These are phyloP conservation scores for Chaenocephalus aceratus DNA, from an alignment of 2,113 vertebrate species.

Conservation along the genomic window DNA sequence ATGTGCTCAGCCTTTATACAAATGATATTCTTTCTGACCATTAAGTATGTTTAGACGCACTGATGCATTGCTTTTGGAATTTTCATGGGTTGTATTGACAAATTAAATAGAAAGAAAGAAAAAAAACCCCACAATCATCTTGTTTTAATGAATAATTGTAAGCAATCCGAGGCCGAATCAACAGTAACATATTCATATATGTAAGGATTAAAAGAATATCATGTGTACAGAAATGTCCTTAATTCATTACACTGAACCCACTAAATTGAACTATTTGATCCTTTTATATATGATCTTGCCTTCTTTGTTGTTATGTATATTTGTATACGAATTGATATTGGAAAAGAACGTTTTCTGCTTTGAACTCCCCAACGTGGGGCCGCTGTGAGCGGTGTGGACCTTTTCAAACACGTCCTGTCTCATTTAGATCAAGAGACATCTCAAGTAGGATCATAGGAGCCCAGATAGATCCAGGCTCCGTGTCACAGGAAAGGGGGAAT, in stretches of 20 bases:
- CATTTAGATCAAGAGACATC: constrained; percentile 65
- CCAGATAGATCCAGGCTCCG: constrained; percentile 24
- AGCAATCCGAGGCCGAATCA: no score
- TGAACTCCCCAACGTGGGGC: constrained; percentile 6
- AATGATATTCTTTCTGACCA: not conserved
- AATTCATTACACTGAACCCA: not conserved
- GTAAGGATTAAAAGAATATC: not conserved
- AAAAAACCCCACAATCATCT: not conserved
- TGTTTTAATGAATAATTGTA: no score
- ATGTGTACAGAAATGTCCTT: not conserved
- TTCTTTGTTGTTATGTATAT: no score
- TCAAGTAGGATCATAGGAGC: constrained; percentile 66
- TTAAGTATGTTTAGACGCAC: not conserved
- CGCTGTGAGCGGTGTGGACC: constrained; percentile 27
- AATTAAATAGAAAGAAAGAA: not conserved
- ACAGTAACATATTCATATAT: no score
- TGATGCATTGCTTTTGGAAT: not conserved
- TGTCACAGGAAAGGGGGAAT: constrained; percentile 41
- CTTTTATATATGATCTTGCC: not conserved
- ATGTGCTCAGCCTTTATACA: no score
- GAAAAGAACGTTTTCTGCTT: constrained; percentile 7
- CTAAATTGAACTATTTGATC: not conserved
- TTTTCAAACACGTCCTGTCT: constrained; percentile 51
- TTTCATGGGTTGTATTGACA: not conserved
- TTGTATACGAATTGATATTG: not conserved